A percentile compares a stretch with the other conserved stretches of the same genome.
Conservation (phyloP, 2,888 invertebrate genomes). For the Salticus scenicus region DNA sequence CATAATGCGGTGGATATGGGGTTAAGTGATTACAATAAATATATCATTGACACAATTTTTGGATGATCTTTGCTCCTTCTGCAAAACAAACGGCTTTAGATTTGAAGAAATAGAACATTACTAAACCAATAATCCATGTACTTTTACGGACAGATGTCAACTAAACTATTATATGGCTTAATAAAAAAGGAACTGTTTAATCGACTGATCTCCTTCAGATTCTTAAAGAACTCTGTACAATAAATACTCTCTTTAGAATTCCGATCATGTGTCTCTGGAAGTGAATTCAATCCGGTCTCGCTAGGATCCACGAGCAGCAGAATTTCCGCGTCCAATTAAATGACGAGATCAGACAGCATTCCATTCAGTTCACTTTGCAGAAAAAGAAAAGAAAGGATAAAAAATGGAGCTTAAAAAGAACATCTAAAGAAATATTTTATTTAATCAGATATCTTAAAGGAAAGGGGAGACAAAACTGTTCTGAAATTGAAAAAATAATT, state of each 20-base stretch:
- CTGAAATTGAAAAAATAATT: neutral
- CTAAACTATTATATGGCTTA: neutral
- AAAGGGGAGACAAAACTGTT: neutral
- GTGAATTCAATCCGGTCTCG: slow-evolving; percentile 35
- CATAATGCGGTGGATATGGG: too few species aligned
- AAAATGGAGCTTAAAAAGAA: neutral
- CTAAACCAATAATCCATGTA: neutral
- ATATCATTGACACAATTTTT: neutral
- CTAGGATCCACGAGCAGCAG: slow-evolving; percentile 9
- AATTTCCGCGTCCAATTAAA: slow-evolving; percentile 41
- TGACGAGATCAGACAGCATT: neutral
- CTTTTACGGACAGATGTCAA: neutral
- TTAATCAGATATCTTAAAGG: neutral
- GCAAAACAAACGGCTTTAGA: neutral
- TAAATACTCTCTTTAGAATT: neutral
- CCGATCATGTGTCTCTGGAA: neutral
- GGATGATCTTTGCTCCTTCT: neutral
- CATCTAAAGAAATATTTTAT: neutral
- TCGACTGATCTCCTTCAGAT: too few species aligned
- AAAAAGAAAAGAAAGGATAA: neutral
- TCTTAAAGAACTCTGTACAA: neutral
- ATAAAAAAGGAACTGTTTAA: neutral
- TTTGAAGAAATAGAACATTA: neutral
- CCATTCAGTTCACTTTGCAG: neutral
- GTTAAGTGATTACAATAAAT: slow-evolving; percentile 2